Evolutionary conservation across 2,888 invertebrate species (phyloP).

Genomic region (Hyles lineata): DNA sequence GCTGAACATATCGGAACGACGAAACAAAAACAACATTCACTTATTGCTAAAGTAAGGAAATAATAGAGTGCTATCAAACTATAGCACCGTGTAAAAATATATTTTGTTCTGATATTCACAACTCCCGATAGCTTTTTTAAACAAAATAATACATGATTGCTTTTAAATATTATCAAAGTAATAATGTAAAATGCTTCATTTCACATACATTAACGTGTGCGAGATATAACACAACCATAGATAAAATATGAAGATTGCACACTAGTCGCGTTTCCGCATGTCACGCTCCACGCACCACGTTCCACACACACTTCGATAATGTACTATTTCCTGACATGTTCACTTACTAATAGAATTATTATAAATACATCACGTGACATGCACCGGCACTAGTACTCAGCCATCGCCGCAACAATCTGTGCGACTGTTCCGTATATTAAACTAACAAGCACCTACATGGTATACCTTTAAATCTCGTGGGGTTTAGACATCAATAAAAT

Average conservation of each 20-base stretch:
- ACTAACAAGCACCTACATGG: not conserved
- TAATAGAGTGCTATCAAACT: constrained; percentile 67
- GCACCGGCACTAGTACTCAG: not conserved
- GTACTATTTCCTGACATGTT: constrained; percentile 33
- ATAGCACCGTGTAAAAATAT: constrained; percentile 71
- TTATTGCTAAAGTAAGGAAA: constrained; percentile 61
- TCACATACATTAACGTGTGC: constrained; percentile 54
- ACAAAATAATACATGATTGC: constrained; percentile 27
- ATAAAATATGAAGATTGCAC: constrained; percentile 76
- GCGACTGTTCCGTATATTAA: not conserved
- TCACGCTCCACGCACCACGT: constrained; percentile 41
- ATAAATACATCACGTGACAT: not conserved
- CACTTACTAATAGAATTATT: not conserved
- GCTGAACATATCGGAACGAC: constrained; percentile 52
- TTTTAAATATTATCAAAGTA: constrained; percentile 36
- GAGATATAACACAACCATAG: constrained; percentile 69
- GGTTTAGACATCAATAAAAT: not conserved
- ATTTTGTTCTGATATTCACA: constrained; percentile 73
- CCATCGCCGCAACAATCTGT: constrained; percentile 27
- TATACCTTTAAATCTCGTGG: too few relatives aligned
- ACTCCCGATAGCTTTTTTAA: constrained; percentile 51
- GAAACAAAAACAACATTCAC: constrained; percentile 46
- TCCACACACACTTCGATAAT: constrained; percentile 30
- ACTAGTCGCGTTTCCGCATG: constrained; percentile 46
- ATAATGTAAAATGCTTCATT: constrained; percentile 33